Conservation (phyloP, 2,797 vertebrate species). For the Microhierax caerulescens region DNA sequence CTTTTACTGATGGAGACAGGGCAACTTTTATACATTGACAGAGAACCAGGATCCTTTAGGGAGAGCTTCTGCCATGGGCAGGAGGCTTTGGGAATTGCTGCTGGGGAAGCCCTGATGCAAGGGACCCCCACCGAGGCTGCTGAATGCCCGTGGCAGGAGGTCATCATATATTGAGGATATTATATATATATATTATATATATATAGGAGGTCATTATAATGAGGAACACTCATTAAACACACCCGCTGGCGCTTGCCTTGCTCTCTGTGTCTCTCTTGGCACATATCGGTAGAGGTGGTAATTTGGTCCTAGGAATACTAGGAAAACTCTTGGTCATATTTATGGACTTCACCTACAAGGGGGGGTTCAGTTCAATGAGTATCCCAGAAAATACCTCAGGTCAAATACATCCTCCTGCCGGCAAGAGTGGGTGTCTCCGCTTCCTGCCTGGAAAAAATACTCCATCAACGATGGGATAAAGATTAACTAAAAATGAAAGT, state of each 20-base stretch:
- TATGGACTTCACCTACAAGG: background rate
- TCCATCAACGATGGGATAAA: background rate
- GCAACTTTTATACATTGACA: background rate
- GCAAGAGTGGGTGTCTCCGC: slow-evolving; percentile 2
- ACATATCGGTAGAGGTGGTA: accelerated
- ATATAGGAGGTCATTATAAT: too few species aligned
- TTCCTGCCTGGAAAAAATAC: slow-evolving; percentile 3
- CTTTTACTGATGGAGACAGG: background rate
- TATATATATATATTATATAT: too few species aligned
- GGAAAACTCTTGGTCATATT: background rate
- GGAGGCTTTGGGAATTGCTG: background rate
- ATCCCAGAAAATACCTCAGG: slow-evolving; percentile 18
- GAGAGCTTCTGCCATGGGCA: background rate
- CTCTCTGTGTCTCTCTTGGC: background rate
- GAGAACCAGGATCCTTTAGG: background rate
- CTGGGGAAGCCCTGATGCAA: background rate
- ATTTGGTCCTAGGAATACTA: background rate
- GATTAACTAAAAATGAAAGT: background rate
- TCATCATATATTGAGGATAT: too few species aligned
- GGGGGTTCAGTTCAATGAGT: background rate
- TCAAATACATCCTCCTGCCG: background rate
- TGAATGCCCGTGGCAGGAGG: background rate
- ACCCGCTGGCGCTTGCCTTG: background rate
- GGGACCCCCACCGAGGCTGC: background rate
- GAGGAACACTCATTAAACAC: background rate